Conservation (phyloP, 2,888 invertebrate species). For the Mimachlamys varia region DNA sequence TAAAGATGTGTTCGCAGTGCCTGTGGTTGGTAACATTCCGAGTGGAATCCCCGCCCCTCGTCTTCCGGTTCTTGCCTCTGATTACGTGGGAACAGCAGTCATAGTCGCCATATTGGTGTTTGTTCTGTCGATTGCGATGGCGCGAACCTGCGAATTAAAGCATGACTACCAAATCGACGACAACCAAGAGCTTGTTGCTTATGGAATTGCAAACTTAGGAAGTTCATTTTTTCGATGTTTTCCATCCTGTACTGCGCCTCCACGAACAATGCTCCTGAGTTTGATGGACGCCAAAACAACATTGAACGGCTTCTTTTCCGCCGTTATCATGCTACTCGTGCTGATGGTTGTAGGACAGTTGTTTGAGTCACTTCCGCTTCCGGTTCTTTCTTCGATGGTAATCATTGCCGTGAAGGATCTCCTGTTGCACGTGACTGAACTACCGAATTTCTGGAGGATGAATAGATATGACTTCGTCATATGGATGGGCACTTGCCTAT, state of each 20-base stretch:
- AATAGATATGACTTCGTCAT: conserved; percentile 89
- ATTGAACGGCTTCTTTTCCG: conserved; percentile 68
- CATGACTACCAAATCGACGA: conserved; percentile 78
- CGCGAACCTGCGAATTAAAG: conserved; percentile 78
- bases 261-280: conserved; percentile 71
- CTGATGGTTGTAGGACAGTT: conserved; percentile 72
- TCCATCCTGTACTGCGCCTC: conserved; percentile 78
- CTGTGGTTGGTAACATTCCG: conserved; percentile 69
- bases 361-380: conserved; percentile 74
- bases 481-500: conserved; percentile 70
- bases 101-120: conserved; percentile 70
- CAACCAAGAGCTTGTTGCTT: conserved; percentile 80
- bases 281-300: conserved; percentile 74
- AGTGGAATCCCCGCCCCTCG: conserved; percentile 70
- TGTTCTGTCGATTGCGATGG: conserved; percentile 74
- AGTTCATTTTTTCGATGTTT: conserved; percentile 80
- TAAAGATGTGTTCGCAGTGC: conserved; percentile 57
- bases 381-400: conserved; percentile 81
- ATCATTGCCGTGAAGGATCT: conserved; percentile 81
- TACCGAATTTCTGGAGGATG: conserved; percentile 88
- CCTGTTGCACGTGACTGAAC: conserved; percentile 86
- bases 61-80: conserved; percentile 47
- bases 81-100: conserved; percentile 59
- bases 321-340: conserved; percentile 73
- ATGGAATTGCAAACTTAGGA: conserved; percentile 77